These are phyloP conservation scores for Maniola hyperantus DNA, from an alignment of 2,888 invertebrate genomes.

Conservation along the genomic window DNA sequence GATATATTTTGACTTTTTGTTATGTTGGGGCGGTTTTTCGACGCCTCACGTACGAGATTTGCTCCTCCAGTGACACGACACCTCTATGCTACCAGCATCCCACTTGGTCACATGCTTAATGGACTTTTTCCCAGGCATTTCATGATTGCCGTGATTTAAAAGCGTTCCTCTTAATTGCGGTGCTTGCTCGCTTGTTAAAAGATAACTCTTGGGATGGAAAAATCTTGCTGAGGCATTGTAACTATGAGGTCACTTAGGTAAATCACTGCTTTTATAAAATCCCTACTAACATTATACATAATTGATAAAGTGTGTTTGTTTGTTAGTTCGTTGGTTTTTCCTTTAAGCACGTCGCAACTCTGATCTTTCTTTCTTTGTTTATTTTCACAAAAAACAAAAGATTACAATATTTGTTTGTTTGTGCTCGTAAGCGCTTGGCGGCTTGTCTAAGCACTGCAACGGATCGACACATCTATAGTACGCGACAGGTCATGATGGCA, in stretches of 20 bases:
- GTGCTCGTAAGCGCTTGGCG: too few species aligned
- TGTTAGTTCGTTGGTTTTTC: too few species aligned
- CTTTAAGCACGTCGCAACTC: too few species aligned
- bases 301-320: too few species aligned
- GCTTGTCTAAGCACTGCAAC: too few species aligned
- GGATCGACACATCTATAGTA: too few species aligned
- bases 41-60: not conserved
- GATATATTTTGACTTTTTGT: too few species aligned
- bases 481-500: too few species aligned
- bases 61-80: not conserved
- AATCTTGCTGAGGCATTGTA: not conserved
- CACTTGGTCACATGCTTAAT: conserved; percentile 32
- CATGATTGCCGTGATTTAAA: conserved; percentile 19
- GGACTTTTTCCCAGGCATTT: conserved; percentile 28
- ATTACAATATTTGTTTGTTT: too few species aligned
- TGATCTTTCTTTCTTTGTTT: too few species aligned
- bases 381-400: too few species aligned
- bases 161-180: conserved; percentile 16
- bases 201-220: conserved; percentile 7
- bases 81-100: not conserved
- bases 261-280: not conserved
- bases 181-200: conserved; percentile 1
- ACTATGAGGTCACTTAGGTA: not conserved
- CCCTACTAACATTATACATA: too few species aligned
- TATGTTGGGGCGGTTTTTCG: not conserved